Evolutionary conservation across 2,113 vertebrate species (phyloP), one percentile per base, ranked within the genome.

Genomic region (Hippocampus mohnikei): DNA sequence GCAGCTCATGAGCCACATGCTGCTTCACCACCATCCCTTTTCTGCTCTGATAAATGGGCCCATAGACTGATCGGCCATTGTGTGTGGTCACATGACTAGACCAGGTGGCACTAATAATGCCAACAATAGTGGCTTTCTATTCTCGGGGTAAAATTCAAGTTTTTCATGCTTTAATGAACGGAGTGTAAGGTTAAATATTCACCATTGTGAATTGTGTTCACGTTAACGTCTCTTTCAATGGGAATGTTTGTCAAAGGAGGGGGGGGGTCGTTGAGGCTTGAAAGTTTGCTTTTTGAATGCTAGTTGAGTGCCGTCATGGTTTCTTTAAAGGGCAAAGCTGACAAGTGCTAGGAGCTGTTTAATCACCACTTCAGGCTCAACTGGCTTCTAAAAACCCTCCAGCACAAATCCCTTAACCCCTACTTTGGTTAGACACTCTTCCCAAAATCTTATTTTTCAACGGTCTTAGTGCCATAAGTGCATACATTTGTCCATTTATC

Each of bases 231-330:
- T 74, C 58, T 76, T 72, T 86, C 40, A 64, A 44, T 42, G 27
- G 23, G 3, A 69, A 10, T 84, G 78, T 86, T 88, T 88, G 80
- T 42, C 59, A 41, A 88, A 78, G 84, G 81, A 79, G 80, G 81
- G 73, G 60, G 50, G 25, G 8, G 21, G 13, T 7, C 5, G 50
- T 42, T 65, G 42, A 4, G 18, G 18, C 23, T 42, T 42, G 12
- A 4, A 15, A 46, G 62, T 64, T 23, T 27, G 16, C 40, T n/a
- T 68, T 70, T 58, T 10, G 6, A 64, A 8, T 21, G 33, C 11
- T 16, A 18, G 37, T 10, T 55, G 15, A 16, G 0, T 12, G 12
- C 33, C 44, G 42, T 33, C 33, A 11, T 27, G 62, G 23, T 58
- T 58, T 44, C 15, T 61, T 66, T 37, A 62, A 69, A 69, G 65